A percentile compares a stretch with the other conserved stretches of the same genome.
Evolutionary conservation across 2,888 invertebrate genomes (phyloP).

Genomic region (Lepidocyrtinus sp.): DNA sequence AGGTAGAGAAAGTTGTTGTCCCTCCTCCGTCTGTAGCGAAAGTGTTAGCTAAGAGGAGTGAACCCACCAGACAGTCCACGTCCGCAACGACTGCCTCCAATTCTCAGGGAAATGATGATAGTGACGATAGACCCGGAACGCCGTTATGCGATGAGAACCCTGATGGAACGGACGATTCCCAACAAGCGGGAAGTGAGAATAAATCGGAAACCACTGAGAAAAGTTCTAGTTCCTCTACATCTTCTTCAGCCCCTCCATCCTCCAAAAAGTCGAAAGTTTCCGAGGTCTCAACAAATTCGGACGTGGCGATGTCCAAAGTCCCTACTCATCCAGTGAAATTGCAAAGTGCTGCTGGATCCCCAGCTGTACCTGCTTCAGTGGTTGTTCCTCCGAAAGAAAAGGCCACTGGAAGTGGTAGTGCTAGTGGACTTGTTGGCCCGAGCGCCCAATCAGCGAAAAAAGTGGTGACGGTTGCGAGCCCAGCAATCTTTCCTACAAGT

Average conservation of each 20-base stretch:
- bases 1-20: slow-evolving; percentile 72
- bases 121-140: slow-evolving; percentile 85
- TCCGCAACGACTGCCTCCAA: slow-evolving; percentile 35
- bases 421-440: slow-evolving; percentile 22
- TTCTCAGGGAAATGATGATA: slow-evolving; percentile 76
- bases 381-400: slow-evolving; percentile 36
- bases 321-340: slow-evolving; percentile 33
- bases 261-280: no score
- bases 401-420: slow-evolving; percentile 27
- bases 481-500: slow-evolving; percentile 60
- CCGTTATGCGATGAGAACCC: slow-evolving; percentile 87
- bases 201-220: background rate
- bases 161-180: slow-evolving; percentile 76
- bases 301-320: slow-evolving; percentile 10
- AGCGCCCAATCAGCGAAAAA: slow-evolving; percentile 17
- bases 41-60: slow-evolving; percentile 4
- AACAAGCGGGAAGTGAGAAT: no score
- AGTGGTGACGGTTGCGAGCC: slow-evolving; percentile 43
- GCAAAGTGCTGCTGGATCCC: no score
- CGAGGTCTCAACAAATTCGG: slow-evolving; percentile 19
- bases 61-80: slow-evolving; percentile 37
- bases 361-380: no score
- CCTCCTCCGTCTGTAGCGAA: background rate
- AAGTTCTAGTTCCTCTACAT: no score
- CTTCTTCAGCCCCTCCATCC: background rate